Evolutionary conservation across 2,113 vertebrate genomes (phyloP), one percentile per base, ranked within the genome.

Genomic region (Oreocharis arfaki): DNA sequence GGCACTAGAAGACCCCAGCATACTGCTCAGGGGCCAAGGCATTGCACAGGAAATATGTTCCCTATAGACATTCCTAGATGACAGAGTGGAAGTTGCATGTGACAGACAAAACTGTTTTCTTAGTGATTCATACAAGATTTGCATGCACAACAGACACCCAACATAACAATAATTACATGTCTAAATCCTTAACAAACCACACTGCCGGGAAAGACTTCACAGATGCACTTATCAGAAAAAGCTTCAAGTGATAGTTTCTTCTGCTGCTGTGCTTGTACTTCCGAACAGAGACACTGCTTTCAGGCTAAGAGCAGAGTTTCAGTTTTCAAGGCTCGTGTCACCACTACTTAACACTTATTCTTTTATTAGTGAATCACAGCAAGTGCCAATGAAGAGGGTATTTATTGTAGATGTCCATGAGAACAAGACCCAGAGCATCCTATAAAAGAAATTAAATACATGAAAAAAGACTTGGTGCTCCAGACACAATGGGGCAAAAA

Each of bases 101-200:
- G 83, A 93, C 81, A 96, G 74, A 90, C 68, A 49, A 75, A 88
- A 81, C 52, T 90, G 64, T 89, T 88, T 95, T 93, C 59, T 60
- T 71, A 75, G 53, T 83, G 93, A 95, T 85, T 94, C 93, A 93
- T 56, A 30, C 55, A 53, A 77, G 67, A 93, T 92, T 91, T 94
- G 56, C 57, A 73, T 88, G 67, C 67, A 52, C 50, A 90, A 75
- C 33, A 96, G 87, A 90, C 78, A 96, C 76, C 19, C 46, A 89
- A 74, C 16, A 39, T 24, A 79, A 89, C n/a, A 88, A 80, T 78
- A 96, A 91, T 93, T 94, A 79, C 73, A 73, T 46, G 33, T 52
- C n/a, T 86, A 91, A 86, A 77, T 68, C 52, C 60, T 91, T 89
- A 89, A 81, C 67, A 94, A 95, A 76, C 69, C 79, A 83, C 30